Conservation (phyloP, 2,888 invertebrate species). For the Hedya salicella region DNA sequence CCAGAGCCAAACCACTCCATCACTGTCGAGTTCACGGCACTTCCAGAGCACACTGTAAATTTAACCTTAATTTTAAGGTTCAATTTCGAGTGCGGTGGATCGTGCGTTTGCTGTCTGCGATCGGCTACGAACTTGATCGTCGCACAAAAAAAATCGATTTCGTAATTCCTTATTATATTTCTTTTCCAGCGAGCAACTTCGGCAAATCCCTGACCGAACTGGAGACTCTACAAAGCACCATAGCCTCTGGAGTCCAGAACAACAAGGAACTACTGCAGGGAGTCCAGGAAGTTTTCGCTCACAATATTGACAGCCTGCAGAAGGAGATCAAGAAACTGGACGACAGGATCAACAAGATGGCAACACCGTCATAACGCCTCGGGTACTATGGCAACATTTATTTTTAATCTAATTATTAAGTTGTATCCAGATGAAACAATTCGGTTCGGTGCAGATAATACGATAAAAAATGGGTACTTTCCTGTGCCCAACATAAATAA, state of each 20-base stretch:
- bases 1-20: no score
- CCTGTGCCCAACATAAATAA: no score
- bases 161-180: neutral
- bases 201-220: conserved; percentile 93
- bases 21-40: no score
- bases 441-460: no score
- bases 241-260: conserved; percentile 89
- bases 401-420: conserved; percentile 9
- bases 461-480: no score
- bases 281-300: conserved; percentile 92
- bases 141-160: no score
- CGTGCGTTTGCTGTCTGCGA: no score
- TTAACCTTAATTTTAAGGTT: no score
- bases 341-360: conserved; percentile 87
- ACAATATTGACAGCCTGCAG: conserved; percentile 91
- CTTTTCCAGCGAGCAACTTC: conserved; percentile 91
- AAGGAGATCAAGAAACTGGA: conserved; percentile 91
- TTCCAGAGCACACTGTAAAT: no score
- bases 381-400: conserved; percentile 28
- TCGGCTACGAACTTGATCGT: no score
- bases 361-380: conserved; percentile 65
- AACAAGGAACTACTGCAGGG: conserved; percentile 91
- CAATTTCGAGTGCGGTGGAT: no score
- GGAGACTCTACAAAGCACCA: conserved; percentile 90
- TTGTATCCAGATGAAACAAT: neutral